A percentile compares a stretch with the other conserved stretches of the same genome.
These are phyloP conservation scores for Ormyrus nitidulus DNA, from an alignment of 2,888 invertebrate genomes.

Conservation along the genomic window DNA sequence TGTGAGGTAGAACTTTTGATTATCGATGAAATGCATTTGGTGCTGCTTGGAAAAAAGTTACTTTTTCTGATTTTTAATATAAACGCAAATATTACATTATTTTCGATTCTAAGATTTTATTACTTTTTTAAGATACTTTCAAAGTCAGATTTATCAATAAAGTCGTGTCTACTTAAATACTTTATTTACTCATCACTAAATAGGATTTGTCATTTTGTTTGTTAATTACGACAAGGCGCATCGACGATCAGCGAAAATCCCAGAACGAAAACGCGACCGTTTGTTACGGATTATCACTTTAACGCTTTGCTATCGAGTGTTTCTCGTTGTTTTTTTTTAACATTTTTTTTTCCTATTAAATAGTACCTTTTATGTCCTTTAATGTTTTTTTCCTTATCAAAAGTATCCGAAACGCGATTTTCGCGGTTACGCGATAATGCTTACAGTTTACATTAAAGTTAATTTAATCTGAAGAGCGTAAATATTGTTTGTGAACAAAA, in stretches of 20 bases:
- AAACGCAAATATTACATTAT: too few species aligned
- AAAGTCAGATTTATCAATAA: too few species aligned
- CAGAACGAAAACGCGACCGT: slow-evolving; percentile 50
- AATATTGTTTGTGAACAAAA: neutral
- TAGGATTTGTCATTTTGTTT: slow-evolving; percentile 40
- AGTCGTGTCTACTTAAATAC: too few species aligned
- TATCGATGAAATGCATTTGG: slow-evolving; percentile 53
- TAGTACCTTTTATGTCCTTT: slow-evolving; percentile 48
- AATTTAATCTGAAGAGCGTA: slow-evolving; percentile 29
- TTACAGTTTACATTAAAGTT: neutral
- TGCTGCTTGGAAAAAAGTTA: slow-evolving; percentile 50
- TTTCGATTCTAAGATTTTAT: too few species aligned
- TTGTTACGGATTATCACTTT: slow-evolving; percentile 74
- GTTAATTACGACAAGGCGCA: slow-evolving; percentile 30
- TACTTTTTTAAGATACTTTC: too few species aligned
- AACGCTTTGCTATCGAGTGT: slow-evolving; percentile 74
- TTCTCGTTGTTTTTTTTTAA: slow-evolving; percentile 59
- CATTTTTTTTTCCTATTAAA: slow-evolving; percentile 52
- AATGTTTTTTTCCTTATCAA: slow-evolving; percentile 41
- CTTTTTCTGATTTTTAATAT: too few species aligned
- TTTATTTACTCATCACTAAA: neutral
- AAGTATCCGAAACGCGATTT: slow-evolving; percentile 32
- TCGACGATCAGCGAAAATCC: slow-evolving; percentile 49
- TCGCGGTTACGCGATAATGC: neutral
- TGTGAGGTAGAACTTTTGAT: slow-evolving; percentile 65